A percentile compares a stretch with the other conserved stretches of the same genome.
Evolutionary conservation across 2,797 vertebrate genomes (phyloP).

Genomic region (Myotis pilosus): DNA sequence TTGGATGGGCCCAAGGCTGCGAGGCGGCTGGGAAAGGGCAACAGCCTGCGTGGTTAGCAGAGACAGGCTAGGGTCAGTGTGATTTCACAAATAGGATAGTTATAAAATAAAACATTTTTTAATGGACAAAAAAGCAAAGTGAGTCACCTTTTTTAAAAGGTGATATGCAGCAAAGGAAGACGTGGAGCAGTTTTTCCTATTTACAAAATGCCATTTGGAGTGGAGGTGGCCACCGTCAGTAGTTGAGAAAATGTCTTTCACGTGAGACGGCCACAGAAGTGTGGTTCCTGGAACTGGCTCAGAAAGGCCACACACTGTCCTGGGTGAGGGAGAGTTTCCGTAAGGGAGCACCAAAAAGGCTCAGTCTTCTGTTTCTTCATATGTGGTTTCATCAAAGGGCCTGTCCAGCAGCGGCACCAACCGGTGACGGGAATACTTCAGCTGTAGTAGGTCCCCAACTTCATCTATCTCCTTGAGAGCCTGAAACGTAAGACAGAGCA

Average conservation of each 20-base stretch:
- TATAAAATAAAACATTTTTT: constrained; percentile 74
- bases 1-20: not conserved
- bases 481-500: constrained; percentile 80
- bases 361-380: constrained; percentile 92
- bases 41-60: constrained; percentile 55
- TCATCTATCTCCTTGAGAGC: constrained; percentile 92
- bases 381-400: constrained; percentile 89
- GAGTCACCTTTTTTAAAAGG: constrained; percentile 78
- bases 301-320: constrained; percentile 77
- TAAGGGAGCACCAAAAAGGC: constrained; percentile 74
- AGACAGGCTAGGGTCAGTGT: constrained; percentile 63
- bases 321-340: constrained; percentile 51
- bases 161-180: constrained; percentile 77
- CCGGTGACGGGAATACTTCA: constrained; percentile 94
- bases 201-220: constrained; percentile 83
- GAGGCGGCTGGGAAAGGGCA: not conserved
- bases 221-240: constrained; percentile 79
- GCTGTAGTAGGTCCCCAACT: constrained; percentile 94
- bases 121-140: constrained; percentile 76
- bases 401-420: constrained; percentile 87
- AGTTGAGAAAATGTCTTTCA: constrained; percentile 81
- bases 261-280: constrained; percentile 78
- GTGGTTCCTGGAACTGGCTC: constrained; percentile 76
- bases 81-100: constrained; percentile 77
- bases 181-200: constrained; percentile 81